Evolutionary conservation across 2,113 vertebrate species (phyloP).

Genomic region (Sebastes fasciatus): DNA sequence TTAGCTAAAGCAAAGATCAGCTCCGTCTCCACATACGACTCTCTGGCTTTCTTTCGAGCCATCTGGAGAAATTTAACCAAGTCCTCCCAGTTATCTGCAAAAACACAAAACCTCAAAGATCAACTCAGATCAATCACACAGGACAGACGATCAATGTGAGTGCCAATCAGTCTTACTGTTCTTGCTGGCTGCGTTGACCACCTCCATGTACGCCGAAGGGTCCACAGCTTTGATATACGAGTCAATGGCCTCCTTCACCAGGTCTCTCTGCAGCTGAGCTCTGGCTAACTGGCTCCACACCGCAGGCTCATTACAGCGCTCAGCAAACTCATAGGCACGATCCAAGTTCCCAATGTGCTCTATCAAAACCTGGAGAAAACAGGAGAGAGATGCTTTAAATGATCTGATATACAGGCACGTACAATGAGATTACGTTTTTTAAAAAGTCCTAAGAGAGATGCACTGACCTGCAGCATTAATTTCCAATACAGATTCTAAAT

Average conservation of each 20-base stretch:
- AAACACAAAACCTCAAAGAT: slow-evolving; percentile 19
- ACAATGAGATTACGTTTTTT: neutral
- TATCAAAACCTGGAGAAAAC: slow-evolving; percentile 87
- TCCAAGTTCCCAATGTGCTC: slow-evolving; percentile 93
- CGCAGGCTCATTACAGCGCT: slow-evolving; percentile 90
- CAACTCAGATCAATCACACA: neutral
- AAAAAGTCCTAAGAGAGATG: neutral
- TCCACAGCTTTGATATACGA: slow-evolving; percentile 93
- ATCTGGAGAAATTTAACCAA: slow-evolving; percentile 95
- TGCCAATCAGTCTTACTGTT: slow-evolving; percentile 82
- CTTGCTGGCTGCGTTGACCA: slow-evolving; percentile 90
- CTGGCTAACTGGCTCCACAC: slow-evolving; percentile 92
- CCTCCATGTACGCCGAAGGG: slow-evolving; percentile 91
- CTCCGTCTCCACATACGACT: slow-evolving; percentile 93
- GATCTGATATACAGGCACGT: neutral
- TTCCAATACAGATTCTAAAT: neutral
- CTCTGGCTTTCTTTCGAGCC: slow-evolving; percentile 91
- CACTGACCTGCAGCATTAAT: neutral
- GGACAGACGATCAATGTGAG: neutral
- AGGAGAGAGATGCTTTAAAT: neutral
- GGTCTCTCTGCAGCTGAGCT: slow-evolving; percentile 90
- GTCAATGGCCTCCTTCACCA: slow-evolving; percentile 94
- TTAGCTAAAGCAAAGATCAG: slow-evolving; percentile 95
- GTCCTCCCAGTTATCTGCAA: slow-evolving; percentile 94
- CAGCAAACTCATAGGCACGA: slow-evolving; percentile 92